Conservation (phyloP, 2,113 vertebrate genomes). For the Ginglymostoma cirratum region DNA sequence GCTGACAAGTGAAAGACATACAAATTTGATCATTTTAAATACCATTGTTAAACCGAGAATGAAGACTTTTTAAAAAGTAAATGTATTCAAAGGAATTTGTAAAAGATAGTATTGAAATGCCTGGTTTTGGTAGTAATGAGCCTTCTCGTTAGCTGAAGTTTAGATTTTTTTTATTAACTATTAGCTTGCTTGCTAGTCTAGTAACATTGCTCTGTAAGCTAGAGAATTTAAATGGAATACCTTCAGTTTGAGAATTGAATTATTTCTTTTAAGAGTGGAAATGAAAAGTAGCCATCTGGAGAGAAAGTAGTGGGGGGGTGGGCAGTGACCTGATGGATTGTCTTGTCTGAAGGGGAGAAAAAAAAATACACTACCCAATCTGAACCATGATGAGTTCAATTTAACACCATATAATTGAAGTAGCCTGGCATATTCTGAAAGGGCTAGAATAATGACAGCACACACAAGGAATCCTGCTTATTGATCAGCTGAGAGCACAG, state of each 20-base stretch:
- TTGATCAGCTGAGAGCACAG: neutral
- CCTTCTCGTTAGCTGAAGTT: neutral
- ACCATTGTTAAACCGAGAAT: neutral
- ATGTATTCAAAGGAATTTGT: neutral
- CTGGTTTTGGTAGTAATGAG: neutral
- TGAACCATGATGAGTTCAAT: no score
- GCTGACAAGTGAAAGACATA: neutral
- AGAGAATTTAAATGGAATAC: no score
- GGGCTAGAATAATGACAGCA: neutral
- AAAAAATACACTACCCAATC: no score
- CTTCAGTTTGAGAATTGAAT: no score
- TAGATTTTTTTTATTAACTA: neutral
- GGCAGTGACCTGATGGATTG: no score
- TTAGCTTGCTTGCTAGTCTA: neutral
- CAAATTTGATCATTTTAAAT: neutral
- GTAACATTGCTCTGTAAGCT: no score
- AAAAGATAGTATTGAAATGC: neutral
- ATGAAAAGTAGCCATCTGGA: neutral
- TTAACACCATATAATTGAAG: no score
- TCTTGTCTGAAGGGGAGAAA: no score
- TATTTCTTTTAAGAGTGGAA: neutral
- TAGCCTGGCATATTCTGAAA: neutral
- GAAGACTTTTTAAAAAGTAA: neutral
- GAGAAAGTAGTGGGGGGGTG: no score
- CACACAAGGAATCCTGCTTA: neutral